phyloP scores from a whole-genome alignment of 92 coral and sea anemone species.

The Hydrozoanthus gracilis region DNA sequence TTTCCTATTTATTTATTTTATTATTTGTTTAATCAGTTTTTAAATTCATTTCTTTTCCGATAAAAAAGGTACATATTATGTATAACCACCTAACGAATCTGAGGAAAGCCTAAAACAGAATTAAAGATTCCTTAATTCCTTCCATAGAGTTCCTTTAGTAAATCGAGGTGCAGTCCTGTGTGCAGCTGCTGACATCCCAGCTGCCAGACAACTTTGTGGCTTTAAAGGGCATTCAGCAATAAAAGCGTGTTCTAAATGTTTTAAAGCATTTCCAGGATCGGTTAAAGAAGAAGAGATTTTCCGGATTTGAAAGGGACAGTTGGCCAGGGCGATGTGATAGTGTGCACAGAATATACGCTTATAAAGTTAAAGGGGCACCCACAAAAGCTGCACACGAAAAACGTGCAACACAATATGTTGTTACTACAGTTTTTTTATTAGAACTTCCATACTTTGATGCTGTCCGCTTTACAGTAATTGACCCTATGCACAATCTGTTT shows the following conservation, averaged over 20 bases:
- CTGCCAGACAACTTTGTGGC: conserved; percentile 33
- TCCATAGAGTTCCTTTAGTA: conserved; percentile 1
- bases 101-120: too few species aligned
- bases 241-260: conserved; percentile 25
- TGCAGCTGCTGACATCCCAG: conserved; percentile 32
- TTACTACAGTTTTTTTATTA: conserved; percentile 13
- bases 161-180: conserved; percentile 36
- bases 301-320: conserved; percentile 24
- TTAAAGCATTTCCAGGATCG: conserved; percentile 30
- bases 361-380: conserved; percentile 2
- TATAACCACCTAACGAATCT: too few species aligned
- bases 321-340: conserved; percentile 24
- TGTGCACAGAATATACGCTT: conserved; percentile 9
- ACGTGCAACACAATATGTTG: conserved; percentile 18
- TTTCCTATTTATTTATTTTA: too few species aligned
- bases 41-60: too few species aligned
- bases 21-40: too few species aligned
- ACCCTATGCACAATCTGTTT: conserved; percentile 23
- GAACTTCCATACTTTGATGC: conserved; percentile 35
- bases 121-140: too few species aligned
- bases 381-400: neutral
- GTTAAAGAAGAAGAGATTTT: conserved; percentile 31
- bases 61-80: too few species aligned
- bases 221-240: conserved; percentile 33
- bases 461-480: conserved; percentile 18